Conservation (phyloP, 2,888 invertebrate species). For the Tetanocera ferruginea region DNA sequence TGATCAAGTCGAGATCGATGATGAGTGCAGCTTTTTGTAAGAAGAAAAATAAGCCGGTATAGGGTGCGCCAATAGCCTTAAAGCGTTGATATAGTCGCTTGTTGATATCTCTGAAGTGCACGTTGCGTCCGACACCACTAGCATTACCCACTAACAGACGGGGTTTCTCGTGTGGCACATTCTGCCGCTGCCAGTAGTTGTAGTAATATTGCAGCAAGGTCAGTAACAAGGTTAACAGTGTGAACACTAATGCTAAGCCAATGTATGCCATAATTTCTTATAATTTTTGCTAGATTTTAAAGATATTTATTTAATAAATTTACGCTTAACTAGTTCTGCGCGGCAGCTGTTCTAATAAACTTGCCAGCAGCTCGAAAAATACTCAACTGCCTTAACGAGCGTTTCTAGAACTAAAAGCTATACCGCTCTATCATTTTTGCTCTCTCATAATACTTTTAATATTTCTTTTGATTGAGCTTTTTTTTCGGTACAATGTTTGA, state of each 20-base stretch:
- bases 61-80: constrained; percentile 51
- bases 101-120: constrained; percentile 53
- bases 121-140: constrained; percentile 50
- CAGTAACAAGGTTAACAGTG: neutral
- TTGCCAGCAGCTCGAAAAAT: too few relatives aligned
- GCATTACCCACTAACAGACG: constrained; percentile 54
- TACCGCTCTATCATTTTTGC: too few relatives aligned
- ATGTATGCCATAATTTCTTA: neutral
- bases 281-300: too few relatives aligned
- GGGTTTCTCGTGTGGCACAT: constrained; percentile 53
- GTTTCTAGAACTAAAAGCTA: too few relatives aligned
- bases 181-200: constrained; percentile 54
- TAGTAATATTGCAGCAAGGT: neutral
- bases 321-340: too few relatives aligned
- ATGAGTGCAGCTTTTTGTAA: constrained; percentile 46
- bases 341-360: too few relatives aligned
- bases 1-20: constrained; percentile 55
- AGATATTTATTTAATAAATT: too few relatives aligned
- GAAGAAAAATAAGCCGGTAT: constrained; percentile 55
- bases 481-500: too few relatives aligned
- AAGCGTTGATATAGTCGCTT: constrained; percentile 39
- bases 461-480: too few relatives aligned
- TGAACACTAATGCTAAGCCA: neutral
- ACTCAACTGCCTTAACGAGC: too few relatives aligned
- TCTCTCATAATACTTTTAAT: too few relatives aligned